phyloP scores from a whole-genome alignment of 2,113 vertebrate genomes.

The Brachypodius melanocephalos region DNA sequence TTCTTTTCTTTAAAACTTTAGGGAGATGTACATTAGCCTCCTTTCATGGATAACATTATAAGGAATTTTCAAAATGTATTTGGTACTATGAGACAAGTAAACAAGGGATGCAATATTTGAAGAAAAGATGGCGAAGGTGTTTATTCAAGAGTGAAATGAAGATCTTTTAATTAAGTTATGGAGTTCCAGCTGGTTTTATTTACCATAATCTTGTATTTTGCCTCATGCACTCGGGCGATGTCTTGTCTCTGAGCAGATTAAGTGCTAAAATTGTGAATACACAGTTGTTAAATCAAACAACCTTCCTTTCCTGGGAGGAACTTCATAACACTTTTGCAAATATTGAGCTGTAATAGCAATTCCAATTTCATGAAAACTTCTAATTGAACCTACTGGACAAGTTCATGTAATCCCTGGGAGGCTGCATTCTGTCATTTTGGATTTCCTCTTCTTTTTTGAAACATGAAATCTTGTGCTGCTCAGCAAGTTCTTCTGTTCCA shows the following conservation, averaged over 20 bases:
- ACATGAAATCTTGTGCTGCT: fast-evolving
- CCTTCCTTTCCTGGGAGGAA: neutral
- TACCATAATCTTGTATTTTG: neutral
- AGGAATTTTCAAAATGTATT: neutral
- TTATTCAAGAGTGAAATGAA: neutral
- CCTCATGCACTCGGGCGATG: neutral
- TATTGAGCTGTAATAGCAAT: neutral
- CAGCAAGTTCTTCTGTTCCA: neutral
- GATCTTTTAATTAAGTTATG: neutral
- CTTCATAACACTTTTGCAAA: neutral
- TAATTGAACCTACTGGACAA: neutral
- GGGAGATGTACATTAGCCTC: neutral
- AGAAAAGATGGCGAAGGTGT: neutral
- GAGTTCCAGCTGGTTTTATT: neutral
- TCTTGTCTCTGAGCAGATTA: neutral
- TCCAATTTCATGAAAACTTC: neutral
- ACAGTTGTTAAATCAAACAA: neutral
- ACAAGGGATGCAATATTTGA: neutral
- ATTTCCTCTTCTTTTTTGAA: neutral
- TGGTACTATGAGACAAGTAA: neutral
- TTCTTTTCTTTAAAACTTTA: neutral
- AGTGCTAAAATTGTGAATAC: neutral
- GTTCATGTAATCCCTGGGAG: neutral
- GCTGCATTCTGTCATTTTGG: neutral
- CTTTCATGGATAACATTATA: neutral